phyloP scores from a whole-genome alignment of 2,113 vertebrate species.

The Cebus imitator region DNA sequence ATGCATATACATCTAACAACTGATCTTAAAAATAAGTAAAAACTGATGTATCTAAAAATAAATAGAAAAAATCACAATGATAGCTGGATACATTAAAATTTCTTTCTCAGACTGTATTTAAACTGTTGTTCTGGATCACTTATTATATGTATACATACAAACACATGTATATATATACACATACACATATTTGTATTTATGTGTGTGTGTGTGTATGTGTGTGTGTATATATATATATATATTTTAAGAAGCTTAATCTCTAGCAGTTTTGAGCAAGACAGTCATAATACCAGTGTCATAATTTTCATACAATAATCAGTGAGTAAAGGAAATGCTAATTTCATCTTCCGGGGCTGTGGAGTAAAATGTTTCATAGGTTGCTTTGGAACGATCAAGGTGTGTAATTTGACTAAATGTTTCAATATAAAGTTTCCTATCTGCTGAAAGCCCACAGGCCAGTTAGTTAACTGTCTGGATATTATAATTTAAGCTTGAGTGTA shows the following conservation, averaged over 20 bases:
- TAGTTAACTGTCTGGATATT: not conserved
- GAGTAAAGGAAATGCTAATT: not conserved
- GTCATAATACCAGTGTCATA: not conserved
- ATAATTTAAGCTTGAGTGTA: not conserved
- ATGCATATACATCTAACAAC: not conserved
- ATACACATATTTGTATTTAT: no score
- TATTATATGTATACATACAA: not conserved
- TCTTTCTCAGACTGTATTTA: not conserved
- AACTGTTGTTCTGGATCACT: not conserved
- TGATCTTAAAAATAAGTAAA: not conserved
- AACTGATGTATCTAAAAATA: not conserved
- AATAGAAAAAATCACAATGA: not conserved
- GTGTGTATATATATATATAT: no score
- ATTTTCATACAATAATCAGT: not conserved
- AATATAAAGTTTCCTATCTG: not conserved
- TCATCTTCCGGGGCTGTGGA: not conserved
- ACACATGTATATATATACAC: no score
- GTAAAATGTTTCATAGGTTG: not conserved
- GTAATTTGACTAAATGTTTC: not conserved
- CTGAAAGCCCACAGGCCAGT: not conserved
- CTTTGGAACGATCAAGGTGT: not conserved
- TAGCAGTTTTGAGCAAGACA: not conserved
- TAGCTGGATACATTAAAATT: not conserved
- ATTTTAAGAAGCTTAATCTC: not conserved
- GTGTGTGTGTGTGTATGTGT: no score